These are phyloP conservation scores for Euzophera pinguis DNA, from an alignment of 2,888 invertebrate genomes.

Conservation along the genomic window DNA sequence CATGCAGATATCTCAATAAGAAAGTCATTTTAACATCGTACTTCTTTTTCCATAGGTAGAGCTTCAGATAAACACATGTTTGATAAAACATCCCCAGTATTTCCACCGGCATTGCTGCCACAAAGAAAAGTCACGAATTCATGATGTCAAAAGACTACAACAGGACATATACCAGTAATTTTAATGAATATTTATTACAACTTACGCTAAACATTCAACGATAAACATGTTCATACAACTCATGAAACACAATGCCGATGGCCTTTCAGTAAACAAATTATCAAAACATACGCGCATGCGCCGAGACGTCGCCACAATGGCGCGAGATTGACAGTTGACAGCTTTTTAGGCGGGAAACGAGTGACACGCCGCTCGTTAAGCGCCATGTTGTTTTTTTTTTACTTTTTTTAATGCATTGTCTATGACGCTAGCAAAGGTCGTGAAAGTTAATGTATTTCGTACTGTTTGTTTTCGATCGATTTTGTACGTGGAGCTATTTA, in stretches of 20 bases:
- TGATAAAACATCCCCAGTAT: too few relatives aligned
- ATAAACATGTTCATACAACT: neutral
- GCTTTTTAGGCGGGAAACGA: constrained; percentile 65
- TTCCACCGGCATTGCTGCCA: too few relatives aligned
- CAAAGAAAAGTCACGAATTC: too few relatives aligned
- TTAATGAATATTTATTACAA: neutral
- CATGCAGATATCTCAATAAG: too few relatives aligned
- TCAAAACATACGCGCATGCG: constrained; percentile 14
- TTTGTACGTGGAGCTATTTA: constrained; percentile 7
- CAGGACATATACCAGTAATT: neutral
- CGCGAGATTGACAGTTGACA: constrained; percentile 63
- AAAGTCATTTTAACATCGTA: too few relatives aligned
- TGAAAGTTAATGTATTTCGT: constrained; percentile 8
- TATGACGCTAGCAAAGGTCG: constrained; percentile 16
- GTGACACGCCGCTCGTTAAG: constrained; percentile 59
- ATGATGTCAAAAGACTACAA: too few relatives aligned
- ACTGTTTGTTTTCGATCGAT: constrained; percentile 4
- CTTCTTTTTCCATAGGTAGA: too few relatives aligned
- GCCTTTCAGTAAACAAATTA: constrained; percentile 21
- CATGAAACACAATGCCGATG: neutral
- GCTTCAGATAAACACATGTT: too few relatives aligned
- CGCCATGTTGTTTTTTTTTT: constrained; percentile 56
- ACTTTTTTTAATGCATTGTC: constrained; percentile 34
- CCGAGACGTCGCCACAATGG: constrained; percentile 21
- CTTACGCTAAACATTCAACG: neutral